phyloP scores from a whole-genome alignment of 1,140 invertebrate genomes.

The Pseudobourletiella spinata region DNA sequence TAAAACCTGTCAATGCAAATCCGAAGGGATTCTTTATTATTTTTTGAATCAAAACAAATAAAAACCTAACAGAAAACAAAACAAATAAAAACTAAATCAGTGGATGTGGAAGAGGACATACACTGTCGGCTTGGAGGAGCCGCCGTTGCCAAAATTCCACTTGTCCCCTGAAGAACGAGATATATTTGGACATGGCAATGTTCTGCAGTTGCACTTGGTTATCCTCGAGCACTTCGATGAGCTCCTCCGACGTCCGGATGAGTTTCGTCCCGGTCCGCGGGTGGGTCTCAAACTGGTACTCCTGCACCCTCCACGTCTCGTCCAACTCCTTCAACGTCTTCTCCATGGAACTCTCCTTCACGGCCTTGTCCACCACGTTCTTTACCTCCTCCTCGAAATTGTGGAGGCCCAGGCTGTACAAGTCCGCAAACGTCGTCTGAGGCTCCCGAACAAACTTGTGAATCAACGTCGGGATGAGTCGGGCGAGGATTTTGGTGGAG shows the following conservation, averaged over 20 bases:
- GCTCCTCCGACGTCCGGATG: constrained; percentile 80
- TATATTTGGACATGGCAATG: constrained; percentile 68
- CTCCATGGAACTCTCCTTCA: constrained; percentile 97
- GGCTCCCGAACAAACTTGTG: constrained; percentile 78
- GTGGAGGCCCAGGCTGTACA: constrained; percentile 72
- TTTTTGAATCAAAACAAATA: too few species aligned
- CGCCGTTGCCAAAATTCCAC: constrained; percentile 90
- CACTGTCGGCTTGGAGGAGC: constrained; percentile 71
- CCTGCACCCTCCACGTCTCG: constrained; percentile 71
- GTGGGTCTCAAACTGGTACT: constrained; percentile 56
- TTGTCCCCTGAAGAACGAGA: constrained; percentile 87
- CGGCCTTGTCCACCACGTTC: constrained; percentile 93
- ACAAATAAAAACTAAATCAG: not conserved
- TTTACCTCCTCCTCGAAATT: constrained; percentile 61
- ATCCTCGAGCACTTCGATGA: constrained; percentile 94
- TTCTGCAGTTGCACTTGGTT: constrained; percentile 63
- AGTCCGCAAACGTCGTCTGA: constrained; percentile 79
- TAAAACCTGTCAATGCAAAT: constrained; percentile 11
- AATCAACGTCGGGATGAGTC: constrained; percentile 13
- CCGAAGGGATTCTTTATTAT: not conserved
- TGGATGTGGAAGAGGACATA: too few species aligned
- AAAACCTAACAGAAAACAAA: too few species aligned
- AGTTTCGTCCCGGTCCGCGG: constrained; percentile 70
- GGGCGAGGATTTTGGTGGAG: constrained; percentile 9
- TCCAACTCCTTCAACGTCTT: constrained; percentile 83